These are phyloP conservation scores for Tetramorium bicarinatum DNA, from an alignment of 2,888 invertebrate species.

Conservation along the genomic window DNA sequence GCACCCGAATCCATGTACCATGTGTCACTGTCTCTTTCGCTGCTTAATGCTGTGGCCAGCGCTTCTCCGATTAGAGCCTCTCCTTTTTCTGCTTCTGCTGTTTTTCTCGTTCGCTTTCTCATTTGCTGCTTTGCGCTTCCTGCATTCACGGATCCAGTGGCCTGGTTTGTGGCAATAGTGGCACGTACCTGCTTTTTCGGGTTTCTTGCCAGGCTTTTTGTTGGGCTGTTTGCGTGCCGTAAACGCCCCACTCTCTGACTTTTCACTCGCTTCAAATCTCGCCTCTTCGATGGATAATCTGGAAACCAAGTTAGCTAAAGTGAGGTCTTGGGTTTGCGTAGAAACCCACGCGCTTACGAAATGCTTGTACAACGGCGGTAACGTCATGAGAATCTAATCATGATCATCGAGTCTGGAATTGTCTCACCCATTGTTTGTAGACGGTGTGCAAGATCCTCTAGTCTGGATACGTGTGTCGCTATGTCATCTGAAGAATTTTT, in stretches of 20 bases:
- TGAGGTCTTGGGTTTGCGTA: conserved; percentile 35
- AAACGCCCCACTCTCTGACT: neutral
- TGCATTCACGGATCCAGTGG: neutral
- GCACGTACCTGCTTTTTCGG: neutral
- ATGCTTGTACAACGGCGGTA: conserved; percentile 65
- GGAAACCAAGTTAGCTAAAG: conserved; percentile 51
- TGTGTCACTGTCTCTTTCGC: no score
- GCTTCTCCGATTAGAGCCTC: neutral
- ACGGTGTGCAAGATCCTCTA: conserved; percentile 66
- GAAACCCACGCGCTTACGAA: conserved; percentile 72
- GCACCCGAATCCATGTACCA: conserved; percentile 39
- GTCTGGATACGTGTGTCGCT: conserved; percentile 65
- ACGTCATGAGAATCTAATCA: conserved; percentile 66
- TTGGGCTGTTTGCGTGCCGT: neutral
- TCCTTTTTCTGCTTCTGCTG: neutral
- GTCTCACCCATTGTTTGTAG: conserved; percentile 60
- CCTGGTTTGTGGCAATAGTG: neutral
- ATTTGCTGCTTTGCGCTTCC: neutral
- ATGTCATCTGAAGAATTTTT: conserved; percentile 65
- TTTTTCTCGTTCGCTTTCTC: no score
- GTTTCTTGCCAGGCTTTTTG: neutral
- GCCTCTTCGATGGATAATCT: conserved; percentile 58
- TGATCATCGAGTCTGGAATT: conserved; percentile 65
- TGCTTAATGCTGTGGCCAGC: neutral
- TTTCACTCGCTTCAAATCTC: conserved; percentile 14